Evolutionary conservation across 1,140 invertebrate species (phyloP), one percentile per base, ranked within the genome.

Genomic region (Glomeris maerens): DNA sequence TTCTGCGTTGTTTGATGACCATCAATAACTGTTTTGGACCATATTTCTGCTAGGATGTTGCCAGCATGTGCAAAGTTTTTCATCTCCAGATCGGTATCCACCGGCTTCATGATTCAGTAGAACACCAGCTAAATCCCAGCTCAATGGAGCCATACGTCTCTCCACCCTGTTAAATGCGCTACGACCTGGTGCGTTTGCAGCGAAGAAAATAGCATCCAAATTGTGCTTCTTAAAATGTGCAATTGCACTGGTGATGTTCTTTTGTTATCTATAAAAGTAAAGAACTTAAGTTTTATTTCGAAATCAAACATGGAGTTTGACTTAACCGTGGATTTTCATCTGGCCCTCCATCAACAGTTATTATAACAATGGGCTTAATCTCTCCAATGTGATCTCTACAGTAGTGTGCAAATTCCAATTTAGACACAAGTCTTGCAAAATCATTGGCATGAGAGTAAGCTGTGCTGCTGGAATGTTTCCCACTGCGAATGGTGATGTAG

Each of bases 281-380:
- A n/a, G n/a, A n/a, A n/a, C n/a, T n/a, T n/a, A n/a, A n/a, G n/a
- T n/a, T n/a, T n/a, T n/a, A n/a, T n/a, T n/a, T n/a, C n/a, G n/a
- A n/a, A n/a, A n/a, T n/a, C n/a, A n/a, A n/a, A n/a, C n/a, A n/a
- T n/a, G n/a, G n/a, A n/a, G n/a, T n/a, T n/a, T n/a, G n/a, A n/a
- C n/a, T n/a, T n/a, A n/a, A n/a, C n/a, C n/a, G n/a, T n/a, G 66
- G 67, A 52, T 67, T 69, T 59, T 69, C 63, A 54, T 72, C 66
- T 5, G 65, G 66, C 21, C 67, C 63, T 28, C 65, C 63, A 56
- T 70, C 66, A 50, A 49, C 45, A 39, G 62, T 57, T 57, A 69
- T 61, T 3, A 67, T 46, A 49, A 68, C 22, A 52, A 70, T 55
- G 26, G 67, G 67, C 58, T 70, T 70, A 10, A 62, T 40, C 45